Percentiles rank a stretch among this genome's conserved stretches.
These are phyloP conservation scores for Aphodius sticticus DNA, from an alignment of 2,888 invertebrate species.

Conservation along the genomic window DNA sequence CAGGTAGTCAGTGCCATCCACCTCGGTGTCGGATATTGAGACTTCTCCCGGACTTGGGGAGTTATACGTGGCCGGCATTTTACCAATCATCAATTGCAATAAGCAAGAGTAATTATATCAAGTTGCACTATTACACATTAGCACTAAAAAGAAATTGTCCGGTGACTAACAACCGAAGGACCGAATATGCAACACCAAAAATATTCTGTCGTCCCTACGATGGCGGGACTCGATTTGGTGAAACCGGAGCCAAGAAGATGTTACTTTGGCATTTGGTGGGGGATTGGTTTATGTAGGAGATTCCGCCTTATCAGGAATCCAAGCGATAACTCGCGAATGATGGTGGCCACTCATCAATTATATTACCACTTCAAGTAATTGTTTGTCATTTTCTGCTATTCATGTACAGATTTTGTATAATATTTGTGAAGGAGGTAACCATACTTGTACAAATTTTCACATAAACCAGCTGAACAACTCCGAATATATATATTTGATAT, in stretches of 20 bases:
- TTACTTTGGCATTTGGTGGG: constrained; percentile 42
- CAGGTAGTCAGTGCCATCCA: constrained; percentile 70
- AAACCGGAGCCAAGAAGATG: constrained; percentile 31
- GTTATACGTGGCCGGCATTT: constrained; percentile 41
- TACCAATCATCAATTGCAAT: constrained; percentile 9
- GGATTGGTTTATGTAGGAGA: constrained; percentile 47
- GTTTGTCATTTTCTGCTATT: background rate
- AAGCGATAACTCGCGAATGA: constrained; percentile 29
- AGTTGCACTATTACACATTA: background rate
- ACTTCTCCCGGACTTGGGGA: constrained; percentile 41
- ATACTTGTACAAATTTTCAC: background rate
- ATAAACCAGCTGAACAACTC: background rate
- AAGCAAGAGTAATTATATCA: background rate
- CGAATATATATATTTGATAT: background rate
- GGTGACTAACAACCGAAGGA: background rate
- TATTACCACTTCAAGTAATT: constrained; percentile 11
- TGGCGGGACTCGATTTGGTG: background rate
- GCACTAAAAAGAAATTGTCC: background rate
- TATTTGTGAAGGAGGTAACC: background rate
- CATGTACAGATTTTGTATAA: background rate
- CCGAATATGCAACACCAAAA: constrained; percentile 5
- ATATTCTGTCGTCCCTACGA: background rate
- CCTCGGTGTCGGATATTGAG: constrained; percentile 58
- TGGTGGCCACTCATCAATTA: constrained; percentile 13
- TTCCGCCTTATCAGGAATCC: constrained; percentile 41